Percentiles rank a stretch among this genome's conserved stretches.
These are phyloP conservation scores for Papilio gigon DNA, from an alignment of 2,888 invertebrate species.

Conservation along the genomic window DNA sequence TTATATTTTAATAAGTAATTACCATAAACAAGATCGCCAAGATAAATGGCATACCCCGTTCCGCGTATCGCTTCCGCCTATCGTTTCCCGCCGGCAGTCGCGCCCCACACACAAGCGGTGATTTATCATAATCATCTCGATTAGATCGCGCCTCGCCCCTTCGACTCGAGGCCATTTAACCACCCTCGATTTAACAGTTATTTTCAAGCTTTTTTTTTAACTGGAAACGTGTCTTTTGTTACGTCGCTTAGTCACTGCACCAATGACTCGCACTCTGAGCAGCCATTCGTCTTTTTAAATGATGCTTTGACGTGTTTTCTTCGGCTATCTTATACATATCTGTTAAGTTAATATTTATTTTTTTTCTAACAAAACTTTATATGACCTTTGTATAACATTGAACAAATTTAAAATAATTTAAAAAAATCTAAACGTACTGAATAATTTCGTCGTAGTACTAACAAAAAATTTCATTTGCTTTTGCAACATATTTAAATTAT, in stretches of 20 bases:
- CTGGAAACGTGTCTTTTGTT: conserved; percentile 61
- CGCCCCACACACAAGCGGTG: conserved; percentile 56
- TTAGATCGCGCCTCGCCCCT: conserved; percentile 76
- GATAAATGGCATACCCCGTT: conserved; percentile 27
- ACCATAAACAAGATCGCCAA: conserved; percentile 11
- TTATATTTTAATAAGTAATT: conserved; percentile 1
- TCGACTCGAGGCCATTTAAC: conserved; percentile 65
- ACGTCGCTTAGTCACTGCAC: conserved; percentile 54
- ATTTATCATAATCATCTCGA: conserved; percentile 80
- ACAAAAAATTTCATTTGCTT: no score
- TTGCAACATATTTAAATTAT: no score
- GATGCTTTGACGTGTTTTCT: conserved; percentile 55
- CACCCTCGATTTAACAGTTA: conserved; percentile 80
- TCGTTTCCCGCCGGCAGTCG: conserved; percentile 48
- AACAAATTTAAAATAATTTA: no score
- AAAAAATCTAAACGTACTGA: no score
- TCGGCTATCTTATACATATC: conserved; percentile 13
- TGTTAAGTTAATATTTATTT: background rate
- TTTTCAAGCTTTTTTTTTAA: conserved; percentile 72
- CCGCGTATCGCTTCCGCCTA: conserved; percentile 42
- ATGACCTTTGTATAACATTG: no score
- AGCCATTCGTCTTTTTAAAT: conserved; percentile 58
- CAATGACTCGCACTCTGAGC: conserved; percentile 51
- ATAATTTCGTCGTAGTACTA: no score
- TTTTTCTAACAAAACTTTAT: background rate